A percentile compares a stretch with the other conserved stretches of the same genome.
Conservation (phyloP, 2,797 vertebrate species). For the Cheirogaleus major region DNA sequence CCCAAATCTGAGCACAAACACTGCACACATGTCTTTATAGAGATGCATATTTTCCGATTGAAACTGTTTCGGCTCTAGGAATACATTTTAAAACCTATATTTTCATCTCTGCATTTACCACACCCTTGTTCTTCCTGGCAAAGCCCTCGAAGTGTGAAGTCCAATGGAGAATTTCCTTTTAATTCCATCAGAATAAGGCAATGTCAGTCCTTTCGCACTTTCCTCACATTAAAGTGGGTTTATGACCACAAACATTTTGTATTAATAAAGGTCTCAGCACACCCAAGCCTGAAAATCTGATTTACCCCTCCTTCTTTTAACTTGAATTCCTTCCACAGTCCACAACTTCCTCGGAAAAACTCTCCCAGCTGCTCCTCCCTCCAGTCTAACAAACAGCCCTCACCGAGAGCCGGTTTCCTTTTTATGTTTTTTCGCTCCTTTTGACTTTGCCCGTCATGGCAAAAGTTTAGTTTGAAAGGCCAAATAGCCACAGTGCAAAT, state of each 20-base stretch:
- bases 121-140: constrained; percentile 80
- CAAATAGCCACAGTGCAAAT: background rate
- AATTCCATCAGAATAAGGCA: background rate
- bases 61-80: background rate
- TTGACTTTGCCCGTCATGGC: background rate
- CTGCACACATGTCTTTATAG: background rate
- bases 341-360: background rate
- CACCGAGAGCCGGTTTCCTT: background rate
- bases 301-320: background rate
- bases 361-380: background rate
- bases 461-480: background rate
- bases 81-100: constrained; percentile 39
- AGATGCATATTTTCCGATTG: background rate
- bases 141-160: constrained; percentile 37
- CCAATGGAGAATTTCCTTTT: constrained; percentile 43
- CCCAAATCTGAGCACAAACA: background rate
- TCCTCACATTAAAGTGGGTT: background rate
- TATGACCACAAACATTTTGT: background rate
- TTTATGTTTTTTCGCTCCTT: background rate
- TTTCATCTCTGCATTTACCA: constrained; percentile 65
- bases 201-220: background rate
- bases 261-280: background rate
- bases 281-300: background rate
- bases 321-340: background rate
- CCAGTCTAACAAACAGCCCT: background rate